phyloP scores from a whole-genome alignment of 1,140 invertebrate species.

The Drosophila kurseongensis region DNA sequence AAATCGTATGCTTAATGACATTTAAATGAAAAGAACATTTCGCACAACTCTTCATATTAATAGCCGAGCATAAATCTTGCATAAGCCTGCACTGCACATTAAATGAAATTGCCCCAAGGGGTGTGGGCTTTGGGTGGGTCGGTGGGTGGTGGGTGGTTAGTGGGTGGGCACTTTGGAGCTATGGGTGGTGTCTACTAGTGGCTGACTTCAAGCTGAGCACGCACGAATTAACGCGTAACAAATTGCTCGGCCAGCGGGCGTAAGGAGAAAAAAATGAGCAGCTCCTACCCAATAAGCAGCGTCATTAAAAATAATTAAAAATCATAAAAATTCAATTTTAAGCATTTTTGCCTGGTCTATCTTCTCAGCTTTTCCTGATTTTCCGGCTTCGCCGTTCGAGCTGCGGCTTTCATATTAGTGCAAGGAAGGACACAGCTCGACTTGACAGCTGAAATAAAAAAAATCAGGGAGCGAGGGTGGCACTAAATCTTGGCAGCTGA shows the following conservation, averaged over 20 bases:
- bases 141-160: neutral
- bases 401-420: constrained; percentile 44
- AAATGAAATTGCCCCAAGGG: constrained; percentile 69
- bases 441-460: constrained; percentile 64
- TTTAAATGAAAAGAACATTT: constrained; percentile 81
- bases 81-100: constrained; percentile 81
- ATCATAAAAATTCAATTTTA: constrained; percentile 84
- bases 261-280: constrained; percentile 20
- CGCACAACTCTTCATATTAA: constrained; percentile 81
- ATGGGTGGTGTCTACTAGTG: constrained; percentile 23
- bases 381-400: neutral
- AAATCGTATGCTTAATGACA: constrained; percentile 81
- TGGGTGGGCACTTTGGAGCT: neutral
- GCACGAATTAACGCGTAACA: constrained; percentile 82
- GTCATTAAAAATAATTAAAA: constrained; percentile 84
- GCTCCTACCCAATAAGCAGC: constrained; percentile 69
- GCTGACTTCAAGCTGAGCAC: constrained; percentile 69
- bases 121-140: neutral
- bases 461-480: constrained; percentile 27
- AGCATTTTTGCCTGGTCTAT: constrained; percentile 59
- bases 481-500: constrained; percentile 40
- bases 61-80: constrained; percentile 74
- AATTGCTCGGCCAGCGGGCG: constrained; percentile 67
- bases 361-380: constrained; percentile 5
- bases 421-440: constrained; percentile 50